Percentiles rank a stretch among this genome's conserved stretches.
phyloP scores from a whole-genome alignment of 2,888 invertebrate species.

The Hecatera dysodea region DNA sequence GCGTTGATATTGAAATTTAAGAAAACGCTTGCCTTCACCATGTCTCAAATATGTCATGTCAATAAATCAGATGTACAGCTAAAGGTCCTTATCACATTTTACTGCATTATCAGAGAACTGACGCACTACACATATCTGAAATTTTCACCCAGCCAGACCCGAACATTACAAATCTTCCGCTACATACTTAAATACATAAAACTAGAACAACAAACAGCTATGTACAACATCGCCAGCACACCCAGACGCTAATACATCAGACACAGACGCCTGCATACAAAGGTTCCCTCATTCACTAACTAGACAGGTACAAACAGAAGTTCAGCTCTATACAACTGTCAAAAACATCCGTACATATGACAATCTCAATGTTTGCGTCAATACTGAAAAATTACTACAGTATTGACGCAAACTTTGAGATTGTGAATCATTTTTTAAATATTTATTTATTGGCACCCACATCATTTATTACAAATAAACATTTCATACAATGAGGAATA shows the following conservation, averaged over 20 bases:
- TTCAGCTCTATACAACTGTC: no score
- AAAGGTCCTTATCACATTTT: not conserved
- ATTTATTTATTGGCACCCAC: no score
- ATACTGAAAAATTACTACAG: no score
- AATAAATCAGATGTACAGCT: not conserved
- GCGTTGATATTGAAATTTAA: not conserved
- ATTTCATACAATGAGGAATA: no score
- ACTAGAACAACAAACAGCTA: conserved; percentile 19
- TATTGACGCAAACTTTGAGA: no score
- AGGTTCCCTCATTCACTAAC: conserved; percentile 47
- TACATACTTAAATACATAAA: conserved; percentile 3
- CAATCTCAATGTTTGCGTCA: not conserved
- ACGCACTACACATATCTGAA: no score
- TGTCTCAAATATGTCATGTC: not conserved
- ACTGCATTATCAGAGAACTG: not conserved
- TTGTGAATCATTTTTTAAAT: no score
- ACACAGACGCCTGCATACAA: conserved; percentile 48
- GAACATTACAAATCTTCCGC: not conserved
- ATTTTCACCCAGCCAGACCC: not conserved
- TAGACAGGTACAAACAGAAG: conserved; percentile 1
- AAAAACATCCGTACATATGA: not conserved
- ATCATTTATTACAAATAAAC: no score
- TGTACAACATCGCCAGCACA: conserved; percentile 16
- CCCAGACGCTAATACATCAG: conserved; percentile 45
- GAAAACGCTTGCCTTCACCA: not conserved